A percentile compares a stretch with the other conserved stretches of the same genome.
Evolutionary conservation across 2,113 vertebrate genomes (phyloP).

Genomic region (Mormoops blainvillei): DNA sequence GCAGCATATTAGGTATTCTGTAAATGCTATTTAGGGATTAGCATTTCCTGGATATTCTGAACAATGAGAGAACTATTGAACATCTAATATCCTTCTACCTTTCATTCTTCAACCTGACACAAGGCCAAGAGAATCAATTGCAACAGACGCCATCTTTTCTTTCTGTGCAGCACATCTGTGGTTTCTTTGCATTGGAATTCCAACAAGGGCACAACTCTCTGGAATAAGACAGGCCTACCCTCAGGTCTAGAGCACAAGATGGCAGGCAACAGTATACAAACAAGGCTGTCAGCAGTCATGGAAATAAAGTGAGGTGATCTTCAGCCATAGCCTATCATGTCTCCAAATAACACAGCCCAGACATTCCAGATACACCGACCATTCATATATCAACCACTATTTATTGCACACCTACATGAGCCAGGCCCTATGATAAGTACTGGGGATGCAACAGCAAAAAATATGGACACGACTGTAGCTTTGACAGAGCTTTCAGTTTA

Average conservation of each 20-base stretch:
- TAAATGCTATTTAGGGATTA: neutral
- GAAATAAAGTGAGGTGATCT: neutral
- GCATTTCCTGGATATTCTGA: neutral
- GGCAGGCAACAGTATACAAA: neutral
- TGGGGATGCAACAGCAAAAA: neutral
- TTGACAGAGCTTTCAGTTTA: neutral
- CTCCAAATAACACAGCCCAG: neutral
- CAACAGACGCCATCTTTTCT: neutral
- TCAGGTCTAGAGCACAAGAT: neutral
- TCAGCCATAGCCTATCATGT: neutral
- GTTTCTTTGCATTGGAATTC: neutral
- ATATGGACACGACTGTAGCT: neutral
- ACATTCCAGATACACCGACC: neutral
- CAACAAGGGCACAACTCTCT: neutral
- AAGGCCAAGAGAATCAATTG: neutral
- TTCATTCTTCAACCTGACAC: neutral
- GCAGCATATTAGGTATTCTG: neutral
- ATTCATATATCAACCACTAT: neutral
- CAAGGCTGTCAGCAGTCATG: neutral
- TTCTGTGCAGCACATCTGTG: neutral
- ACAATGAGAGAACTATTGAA: neutral
- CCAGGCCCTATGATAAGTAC: neutral
- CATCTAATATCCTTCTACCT: neutral
- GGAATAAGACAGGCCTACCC: neutral
- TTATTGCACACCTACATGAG: neutral